A percentile compares a stretch with the other conserved stretches of the same genome.
Evolutionary conservation across 2,113 vertebrate species (phyloP).

Genomic region (Cairina moschata): DNA sequence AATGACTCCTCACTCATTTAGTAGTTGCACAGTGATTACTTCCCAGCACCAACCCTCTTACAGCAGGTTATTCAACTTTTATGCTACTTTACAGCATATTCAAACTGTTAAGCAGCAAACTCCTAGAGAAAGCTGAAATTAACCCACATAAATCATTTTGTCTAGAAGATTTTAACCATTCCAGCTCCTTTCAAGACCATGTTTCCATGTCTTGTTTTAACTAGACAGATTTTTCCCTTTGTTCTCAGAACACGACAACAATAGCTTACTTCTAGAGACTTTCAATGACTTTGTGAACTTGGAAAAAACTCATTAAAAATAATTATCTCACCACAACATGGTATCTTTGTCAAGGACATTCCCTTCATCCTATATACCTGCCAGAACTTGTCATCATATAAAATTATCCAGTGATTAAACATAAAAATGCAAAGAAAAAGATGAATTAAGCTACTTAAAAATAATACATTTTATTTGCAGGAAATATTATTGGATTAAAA

Average conservation of each 20-base stretch:
- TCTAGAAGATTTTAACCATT: background rate
- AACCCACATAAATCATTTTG: background rate
- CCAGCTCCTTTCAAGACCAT: background rate
- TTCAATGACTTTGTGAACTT: background rate
- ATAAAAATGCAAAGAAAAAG: background rate
- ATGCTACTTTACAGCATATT: background rate
- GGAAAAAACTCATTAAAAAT: background rate
- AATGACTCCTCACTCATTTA: background rate
- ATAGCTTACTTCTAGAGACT: background rate
- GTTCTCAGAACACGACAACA: background rate
- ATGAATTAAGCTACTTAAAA: background rate
- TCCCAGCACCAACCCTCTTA: fast-evolving
- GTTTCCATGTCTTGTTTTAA: background rate
- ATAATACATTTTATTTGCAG: background rate
- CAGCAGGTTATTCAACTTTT: background rate
- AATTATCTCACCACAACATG: background rate
- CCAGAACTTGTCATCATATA: background rate
- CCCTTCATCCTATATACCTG: background rate
- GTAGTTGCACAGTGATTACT: background rate
- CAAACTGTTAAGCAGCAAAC: background rate
- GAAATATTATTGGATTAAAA: background rate
- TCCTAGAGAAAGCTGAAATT: background rate
- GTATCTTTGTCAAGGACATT: background rate
- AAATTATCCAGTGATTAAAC: background rate
- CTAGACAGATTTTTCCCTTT: background rate